Base-by-base conservation (phyloP, 2,797 vertebrate species). In the Fistularia tabacaria region DNA sequence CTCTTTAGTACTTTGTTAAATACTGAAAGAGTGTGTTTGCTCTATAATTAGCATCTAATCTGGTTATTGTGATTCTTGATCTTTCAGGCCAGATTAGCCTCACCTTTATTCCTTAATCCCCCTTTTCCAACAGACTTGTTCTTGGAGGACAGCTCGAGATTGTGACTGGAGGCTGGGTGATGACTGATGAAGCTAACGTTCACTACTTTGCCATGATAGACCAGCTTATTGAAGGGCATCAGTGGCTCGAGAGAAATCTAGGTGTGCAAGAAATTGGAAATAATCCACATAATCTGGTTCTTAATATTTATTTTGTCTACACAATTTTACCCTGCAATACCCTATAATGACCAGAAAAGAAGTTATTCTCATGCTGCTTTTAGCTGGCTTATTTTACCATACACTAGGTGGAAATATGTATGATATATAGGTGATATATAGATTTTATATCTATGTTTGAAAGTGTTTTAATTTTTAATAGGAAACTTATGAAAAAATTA, bases 201-300 rank as follows among this genome's bases (percentile, higher is more conserved):
- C 96, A 99, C 77, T 99, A 98, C 82, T 99, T 98, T 0, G 96
- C 97, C 43, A 92, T 99, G 91, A 93, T 99, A 0, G 97, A 99
- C 87, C 97, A 98, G 85, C 93, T 99, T 74, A 98, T 99, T 0
- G 97, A 99, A 82, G 97, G 97, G 0, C 97, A 99, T 74, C 97
- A 99, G 85, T 99, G 97, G 97, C 88, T 99, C 52, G 95, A 97
- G 87, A 93, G 82, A 73, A 96, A 99, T 76, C 87, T 99, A 0
- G 97, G 97, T 98, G 89, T 82, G 76, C 25, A 11, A 8, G 36
- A 8, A 14, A 51, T 60, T 39, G 36, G 7, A 72, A 61, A 38
- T 9, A 0, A 36, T 10, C 52, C 9, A 13, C 10, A 15, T 8
- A 6, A 41, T 55, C 6, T 14, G 14, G 0, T 1, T 25, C 44